Conservation (phyloP, 1,140 invertebrate genomes). For the Pogonomyrmex barbatus region DNA sequence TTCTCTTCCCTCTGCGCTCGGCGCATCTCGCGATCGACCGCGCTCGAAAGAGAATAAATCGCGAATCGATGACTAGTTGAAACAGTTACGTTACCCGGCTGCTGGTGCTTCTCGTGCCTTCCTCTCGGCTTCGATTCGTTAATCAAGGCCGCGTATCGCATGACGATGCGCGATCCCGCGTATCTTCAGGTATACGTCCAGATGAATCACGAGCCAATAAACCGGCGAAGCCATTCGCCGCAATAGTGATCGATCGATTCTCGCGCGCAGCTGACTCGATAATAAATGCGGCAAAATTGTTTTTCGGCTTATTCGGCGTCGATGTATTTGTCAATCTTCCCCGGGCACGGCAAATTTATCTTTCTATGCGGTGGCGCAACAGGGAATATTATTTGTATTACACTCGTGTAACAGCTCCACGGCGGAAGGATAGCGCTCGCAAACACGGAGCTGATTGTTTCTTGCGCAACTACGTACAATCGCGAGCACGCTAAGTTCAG, state of each 20-base stretch:
- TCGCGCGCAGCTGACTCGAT: not conserved
- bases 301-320: not conserved
- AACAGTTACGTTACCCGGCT: slow-evolving; percentile 65
- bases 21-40: slow-evolving; percentile 2
- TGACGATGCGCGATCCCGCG: slow-evolving; percentile 17
- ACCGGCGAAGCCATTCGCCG: not conserved
- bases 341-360: not conserved
- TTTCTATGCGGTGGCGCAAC: not conserved
- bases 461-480: slow-evolving; percentile 5
- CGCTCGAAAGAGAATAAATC: slow-evolving; percentile 48
- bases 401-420: not conserved
- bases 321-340: slow-evolving; percentile 2
- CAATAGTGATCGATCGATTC: slow-evolving; percentile 10
- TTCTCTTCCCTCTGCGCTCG: not conserved
- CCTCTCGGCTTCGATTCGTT: slow-evolving; percentile 30
- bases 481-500: slow-evolving; percentile 7
- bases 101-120: slow-evolving; percentile 25
- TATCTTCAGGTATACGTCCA: not conserved
- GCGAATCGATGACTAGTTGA: slow-evolving; percentile 70
- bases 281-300: slow-evolving; percentile 1
- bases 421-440: not conserved
- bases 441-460: slow-evolving; percentile 18
- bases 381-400: not conserved
- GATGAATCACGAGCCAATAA: slow-evolving; percentile 22
- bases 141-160: slow-evolving; percentile 16